phyloP scores from a whole-genome alignment of 2,888 invertebrate species.

The Lasioglossum leucozonium region DNA sequence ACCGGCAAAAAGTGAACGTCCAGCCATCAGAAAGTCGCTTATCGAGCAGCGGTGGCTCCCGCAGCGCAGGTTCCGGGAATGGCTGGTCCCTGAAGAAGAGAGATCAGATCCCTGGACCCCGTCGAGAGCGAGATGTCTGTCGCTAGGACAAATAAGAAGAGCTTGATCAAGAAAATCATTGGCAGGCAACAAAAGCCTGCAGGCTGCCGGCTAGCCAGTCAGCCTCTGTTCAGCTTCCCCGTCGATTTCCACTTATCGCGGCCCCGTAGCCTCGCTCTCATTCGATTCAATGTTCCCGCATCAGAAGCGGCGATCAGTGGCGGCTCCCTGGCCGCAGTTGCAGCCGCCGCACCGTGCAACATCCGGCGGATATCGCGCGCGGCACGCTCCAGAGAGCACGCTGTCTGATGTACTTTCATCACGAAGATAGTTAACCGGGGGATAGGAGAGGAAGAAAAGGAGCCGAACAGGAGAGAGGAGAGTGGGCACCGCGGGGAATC shows the following conservation, averaged over 20 bases:
- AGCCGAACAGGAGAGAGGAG: not conserved
- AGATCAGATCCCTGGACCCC: no score
- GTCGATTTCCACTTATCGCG: conserved; percentile 42
- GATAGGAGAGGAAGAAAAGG: conserved; percentile 11
- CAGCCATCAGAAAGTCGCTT: not conserved
- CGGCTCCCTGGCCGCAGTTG: conserved; percentile 22
- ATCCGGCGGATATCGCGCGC: conserved; percentile 52
- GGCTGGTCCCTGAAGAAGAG: no score
- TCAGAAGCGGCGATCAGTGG: conserved; percentile 31
- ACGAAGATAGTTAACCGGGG: conserved; percentile 50
- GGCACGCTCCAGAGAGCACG: conserved; percentile 45
- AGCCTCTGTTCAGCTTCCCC: not conserved
- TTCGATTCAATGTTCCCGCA: conserved; percentile 45
- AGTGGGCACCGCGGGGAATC: not conserved
- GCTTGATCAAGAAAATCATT: not conserved
- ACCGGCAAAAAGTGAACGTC: not conserved
- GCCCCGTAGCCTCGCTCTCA: conserved; percentile 18
- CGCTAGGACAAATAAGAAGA: not conserved
- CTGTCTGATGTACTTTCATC: conserved; percentile 59
- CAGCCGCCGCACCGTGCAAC: conserved; percentile 17
- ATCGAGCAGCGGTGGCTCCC: not conserved
- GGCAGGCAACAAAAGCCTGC: not conserved
- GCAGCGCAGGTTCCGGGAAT: no score
- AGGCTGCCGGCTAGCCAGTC: not conserved
- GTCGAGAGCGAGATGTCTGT: not conserved